phyloP scores from a whole-genome alignment of 2,888 invertebrate species.

The Incurvaria masculella region DNA sequence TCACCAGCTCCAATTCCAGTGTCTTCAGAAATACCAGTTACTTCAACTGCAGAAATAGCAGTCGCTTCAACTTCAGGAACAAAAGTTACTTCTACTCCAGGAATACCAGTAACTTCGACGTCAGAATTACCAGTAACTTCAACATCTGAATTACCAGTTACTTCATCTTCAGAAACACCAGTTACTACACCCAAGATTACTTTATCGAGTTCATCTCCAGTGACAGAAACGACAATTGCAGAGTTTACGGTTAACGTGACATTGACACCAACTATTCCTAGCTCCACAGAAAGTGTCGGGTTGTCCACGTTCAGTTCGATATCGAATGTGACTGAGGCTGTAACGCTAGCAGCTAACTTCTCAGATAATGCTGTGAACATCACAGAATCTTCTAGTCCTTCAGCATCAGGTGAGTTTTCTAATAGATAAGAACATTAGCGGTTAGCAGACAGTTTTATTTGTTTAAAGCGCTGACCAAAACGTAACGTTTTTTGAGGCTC shows the following conservation, averaged over 20 bases:
- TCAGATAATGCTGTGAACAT: constrained; percentile 11
- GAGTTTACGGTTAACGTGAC: constrained; percentile 44
- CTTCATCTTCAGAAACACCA: too few relatives aligned
- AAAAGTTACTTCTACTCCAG: constrained; percentile 19
- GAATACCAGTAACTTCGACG: constrained; percentile 21
- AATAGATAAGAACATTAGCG: too few relatives aligned
- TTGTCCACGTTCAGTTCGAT: constrained; percentile 20
- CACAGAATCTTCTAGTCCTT: constrained; percentile 4
- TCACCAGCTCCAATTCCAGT: too few relatives aligned
- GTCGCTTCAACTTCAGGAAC: constrained; percentile 19
- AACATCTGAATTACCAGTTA: too few relatives aligned
- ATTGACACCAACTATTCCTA: constrained; percentile 29
- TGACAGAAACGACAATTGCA: constrained; percentile 19
- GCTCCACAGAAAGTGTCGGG: constrained; percentile 27
- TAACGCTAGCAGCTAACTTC: constrained; percentile 2
- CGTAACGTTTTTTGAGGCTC: too few relatives aligned
- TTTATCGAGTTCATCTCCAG: too few relatives aligned
- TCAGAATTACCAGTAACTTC: constrained; percentile 19
- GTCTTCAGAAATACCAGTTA: too few relatives aligned
- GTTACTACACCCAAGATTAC: background rate
- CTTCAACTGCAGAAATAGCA: constrained; percentile 20
- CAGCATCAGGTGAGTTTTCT: constrained; percentile 20
- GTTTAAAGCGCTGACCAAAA: too few relatives aligned
- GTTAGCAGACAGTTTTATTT: too few relatives aligned
- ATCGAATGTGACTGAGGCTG: constrained; percentile 19